A percentile compares a stretch with the other conserved stretches of the same genome.
Evolutionary conservation across 2,797 vertebrate species (phyloP).

Genomic region (Falco naumanni): DNA sequence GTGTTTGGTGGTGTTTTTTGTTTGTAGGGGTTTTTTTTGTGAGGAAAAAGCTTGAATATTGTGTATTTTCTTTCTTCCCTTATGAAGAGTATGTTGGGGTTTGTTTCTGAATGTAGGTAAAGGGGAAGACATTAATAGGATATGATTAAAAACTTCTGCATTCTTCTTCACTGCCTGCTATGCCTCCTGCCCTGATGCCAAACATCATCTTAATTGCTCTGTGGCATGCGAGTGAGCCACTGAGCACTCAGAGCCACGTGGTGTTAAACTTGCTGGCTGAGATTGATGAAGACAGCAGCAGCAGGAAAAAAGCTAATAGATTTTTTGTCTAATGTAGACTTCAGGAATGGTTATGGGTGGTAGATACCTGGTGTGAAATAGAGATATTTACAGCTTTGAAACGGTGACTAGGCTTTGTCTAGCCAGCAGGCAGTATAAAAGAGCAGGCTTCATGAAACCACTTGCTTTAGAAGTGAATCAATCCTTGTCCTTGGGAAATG

Average conservation of each 20-base stretch:
- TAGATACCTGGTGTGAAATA: background rate
- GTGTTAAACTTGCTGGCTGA: background rate
- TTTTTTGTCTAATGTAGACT: background rate
- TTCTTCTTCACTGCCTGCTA: background rate
- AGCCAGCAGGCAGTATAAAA: background rate
- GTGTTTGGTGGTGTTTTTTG: background rate
- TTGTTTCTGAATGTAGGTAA: background rate
- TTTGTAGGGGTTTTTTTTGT: background rate
- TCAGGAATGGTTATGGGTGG: background rate
- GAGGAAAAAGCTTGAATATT: background rate
- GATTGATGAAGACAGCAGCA: background rate
- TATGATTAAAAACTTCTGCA: background rate
- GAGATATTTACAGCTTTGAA: background rate
- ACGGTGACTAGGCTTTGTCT: background rate
- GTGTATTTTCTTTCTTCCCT: background rate
- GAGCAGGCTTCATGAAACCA: background rate
- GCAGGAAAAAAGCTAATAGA: background rate
- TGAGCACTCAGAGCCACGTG: background rate
- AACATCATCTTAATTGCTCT: background rate
- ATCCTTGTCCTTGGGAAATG: background rate
- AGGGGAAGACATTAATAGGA: background rate
- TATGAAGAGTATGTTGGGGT: background rate
- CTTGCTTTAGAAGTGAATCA: background rate
- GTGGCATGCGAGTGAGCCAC: background rate
- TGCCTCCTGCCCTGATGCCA: background rate